These are phyloP conservation scores for Pteromalus puparum DNA, from an alignment of 1,140 invertebrate species.

Conservation along the genomic window DNA sequence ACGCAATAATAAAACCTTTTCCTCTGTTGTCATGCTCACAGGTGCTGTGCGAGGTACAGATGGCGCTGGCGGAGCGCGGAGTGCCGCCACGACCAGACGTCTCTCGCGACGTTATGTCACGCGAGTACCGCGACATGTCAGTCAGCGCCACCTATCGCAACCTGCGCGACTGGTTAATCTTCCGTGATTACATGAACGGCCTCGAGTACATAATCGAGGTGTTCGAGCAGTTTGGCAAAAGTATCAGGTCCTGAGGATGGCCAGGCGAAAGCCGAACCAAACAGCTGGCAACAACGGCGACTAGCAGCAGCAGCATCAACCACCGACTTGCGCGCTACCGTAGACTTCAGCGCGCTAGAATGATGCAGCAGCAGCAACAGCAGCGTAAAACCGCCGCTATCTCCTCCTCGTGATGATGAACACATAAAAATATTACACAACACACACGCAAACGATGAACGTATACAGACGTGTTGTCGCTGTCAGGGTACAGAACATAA, in stretches of 20 bases:
- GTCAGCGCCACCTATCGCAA: constrained; percentile 72
- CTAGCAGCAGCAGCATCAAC: constrained; percentile 50
- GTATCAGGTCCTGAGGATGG: constrained; percentile 65
- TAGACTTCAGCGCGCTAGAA: constrained; percentile 29
- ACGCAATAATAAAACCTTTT: not conserved
- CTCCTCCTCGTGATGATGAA: constrained; percentile 25
- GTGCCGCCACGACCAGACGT: constrained; percentile 74
- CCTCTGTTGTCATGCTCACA: constrained; percentile 57
- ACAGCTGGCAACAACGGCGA: constrained; percentile 62
- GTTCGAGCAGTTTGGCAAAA: constrained; percentile 72
- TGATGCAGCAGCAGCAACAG: not conserved
- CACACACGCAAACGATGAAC: not conserved
- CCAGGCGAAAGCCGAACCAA: constrained; percentile 64
- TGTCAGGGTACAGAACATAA: not conserved
- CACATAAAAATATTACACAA: not conserved
- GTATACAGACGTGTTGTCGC: not conserved
- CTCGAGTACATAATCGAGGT: constrained; percentile 78
- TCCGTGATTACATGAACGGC: constrained; percentile 81
- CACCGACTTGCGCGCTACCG: constrained; percentile 42
- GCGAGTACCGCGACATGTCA: constrained; percentile 72
- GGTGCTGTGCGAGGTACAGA: constrained; percentile 78
- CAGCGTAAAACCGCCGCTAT: constrained; percentile 16
- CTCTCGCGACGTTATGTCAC: constrained; percentile 77
- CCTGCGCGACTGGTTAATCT: constrained; percentile 81
- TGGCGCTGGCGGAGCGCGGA: constrained; percentile 76